Evolutionary conservation across 2,888 invertebrate species (phyloP).

Genomic region (Morpho deidamia): DNA sequence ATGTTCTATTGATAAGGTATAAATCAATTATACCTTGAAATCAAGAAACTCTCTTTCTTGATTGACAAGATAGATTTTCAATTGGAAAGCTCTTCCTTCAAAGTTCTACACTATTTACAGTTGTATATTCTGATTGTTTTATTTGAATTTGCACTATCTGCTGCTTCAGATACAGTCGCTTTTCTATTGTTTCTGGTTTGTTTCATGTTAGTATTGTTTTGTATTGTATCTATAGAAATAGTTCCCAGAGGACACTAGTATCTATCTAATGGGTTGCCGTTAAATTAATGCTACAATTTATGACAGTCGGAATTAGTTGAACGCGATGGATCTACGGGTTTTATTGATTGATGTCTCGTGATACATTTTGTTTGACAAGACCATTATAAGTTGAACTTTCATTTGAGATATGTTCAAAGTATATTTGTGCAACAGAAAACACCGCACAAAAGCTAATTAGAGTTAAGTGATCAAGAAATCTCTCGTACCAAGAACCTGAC

Average conservation of each 20-base stretch:
- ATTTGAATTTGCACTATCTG: constrained; percentile 29
- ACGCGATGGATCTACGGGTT: constrained; percentile 42
- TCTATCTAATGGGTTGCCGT: constrained; percentile 71
- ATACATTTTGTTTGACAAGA: constrained; percentile 19
- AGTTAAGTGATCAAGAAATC: too few species aligned
- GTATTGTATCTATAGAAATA: constrained; percentile 50
- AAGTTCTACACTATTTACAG: constrained; percentile 7
- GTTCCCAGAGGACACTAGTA: constrained; percentile 74
- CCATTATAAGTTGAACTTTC: constrained; percentile 5
- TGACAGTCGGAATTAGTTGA: constrained; percentile 65
- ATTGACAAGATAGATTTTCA: constrained; percentile 55
- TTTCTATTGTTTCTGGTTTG: constrained; percentile 10
- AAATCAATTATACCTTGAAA: too few species aligned
- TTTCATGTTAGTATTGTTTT: constrained; percentile 1
- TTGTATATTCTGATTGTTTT: constrained; percentile 20
- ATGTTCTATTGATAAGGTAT: constrained; percentile 35
- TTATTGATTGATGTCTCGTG: constrained; percentile 37
- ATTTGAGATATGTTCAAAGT: background rate
- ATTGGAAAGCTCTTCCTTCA: constrained; percentile 29
- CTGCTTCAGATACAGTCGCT: constrained; percentile 5
- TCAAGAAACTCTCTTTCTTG: constrained; percentile 31
- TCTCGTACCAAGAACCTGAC: too few species aligned
- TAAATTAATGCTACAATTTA: constrained; percentile 76
- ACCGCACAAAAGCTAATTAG: background rate
- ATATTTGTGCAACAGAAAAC: background rate